Conservation (phyloP, 2,113 vertebrate species). For the Plecturocebus donacophilus region DNA sequence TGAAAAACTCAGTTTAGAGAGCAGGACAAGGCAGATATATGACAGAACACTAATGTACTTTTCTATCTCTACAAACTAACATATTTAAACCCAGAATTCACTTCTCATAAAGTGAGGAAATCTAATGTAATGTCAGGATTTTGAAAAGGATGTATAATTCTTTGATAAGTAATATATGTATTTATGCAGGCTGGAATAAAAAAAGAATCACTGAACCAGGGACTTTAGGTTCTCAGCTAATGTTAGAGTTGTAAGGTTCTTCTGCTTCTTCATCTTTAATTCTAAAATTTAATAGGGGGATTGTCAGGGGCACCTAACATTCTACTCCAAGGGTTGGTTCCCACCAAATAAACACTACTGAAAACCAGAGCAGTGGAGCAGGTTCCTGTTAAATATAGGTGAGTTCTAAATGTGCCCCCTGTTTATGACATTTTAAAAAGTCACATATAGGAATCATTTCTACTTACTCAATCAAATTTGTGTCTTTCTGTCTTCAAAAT, state of each 20-base stretch:
- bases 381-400: background rate
- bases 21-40: background rate
- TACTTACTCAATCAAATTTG: background rate
- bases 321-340: background rate
- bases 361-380: background rate
- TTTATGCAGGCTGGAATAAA: slow-evolving; percentile 55
- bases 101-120: slow-evolving; percentile 53
- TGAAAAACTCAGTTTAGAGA: slow-evolving; percentile 5
- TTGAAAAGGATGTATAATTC: slow-evolving; percentile 56
- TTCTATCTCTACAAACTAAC: background rate
- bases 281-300: slow-evolving; percentile 45
- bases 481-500: slow-evolving; percentile 43
- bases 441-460: slow-evolving; percentile 2
- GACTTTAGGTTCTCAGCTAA: slow-evolving; percentile 22
- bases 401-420: background rate
- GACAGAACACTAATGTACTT: slow-evolving; percentile 17
- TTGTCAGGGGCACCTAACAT: slow-evolving; percentile 34
- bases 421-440: slow-evolving; percentile 1
- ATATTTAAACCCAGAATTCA: slow-evolving; percentile 26
- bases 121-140: slow-evolving; percentile 51
- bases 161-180: slow-evolving; percentile 63
- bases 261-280: slow-evolving; percentile 49
- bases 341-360: background rate
- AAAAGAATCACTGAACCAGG: slow-evolving; percentile 57
- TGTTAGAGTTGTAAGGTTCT: slow-evolving; percentile 21